Evolutionary conservation across 2,888 invertebrate genomes (phyloP).

Genomic region (Augochlorella aurata): DNA sequence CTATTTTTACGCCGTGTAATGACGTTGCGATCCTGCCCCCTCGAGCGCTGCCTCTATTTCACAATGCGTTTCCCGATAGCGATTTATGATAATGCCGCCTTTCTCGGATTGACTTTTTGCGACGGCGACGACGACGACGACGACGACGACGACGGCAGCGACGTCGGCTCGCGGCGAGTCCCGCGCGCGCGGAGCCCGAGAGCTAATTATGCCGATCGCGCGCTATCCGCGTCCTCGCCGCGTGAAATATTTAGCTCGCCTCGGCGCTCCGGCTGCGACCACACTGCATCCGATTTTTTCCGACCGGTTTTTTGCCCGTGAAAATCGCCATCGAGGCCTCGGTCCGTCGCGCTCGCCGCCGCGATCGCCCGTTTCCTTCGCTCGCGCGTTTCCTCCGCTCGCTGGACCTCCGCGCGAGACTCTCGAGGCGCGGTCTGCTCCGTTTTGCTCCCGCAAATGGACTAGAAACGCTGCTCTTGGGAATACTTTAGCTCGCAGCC

Average conservation of each 20-base stretch:
- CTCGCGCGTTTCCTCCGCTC: too few relatives aligned
- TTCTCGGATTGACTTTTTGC: constrained; percentile 45
- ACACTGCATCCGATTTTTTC: constrained; percentile 27
- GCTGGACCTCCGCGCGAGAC: background rate
- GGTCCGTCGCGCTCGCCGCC: background rate
- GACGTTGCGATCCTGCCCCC: constrained; percentile 34
- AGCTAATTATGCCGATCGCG: constrained; percentile 45
- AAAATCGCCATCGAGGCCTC: constrained; percentile 1
- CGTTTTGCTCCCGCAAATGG: background rate
- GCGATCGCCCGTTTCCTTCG: too few relatives aligned
- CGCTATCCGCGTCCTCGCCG: constrained; percentile 45
- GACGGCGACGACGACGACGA: too few relatives aligned
- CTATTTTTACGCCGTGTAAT: constrained; percentile 26
- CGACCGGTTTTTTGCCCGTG: constrained; percentile 20
- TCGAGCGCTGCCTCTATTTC: constrained; percentile 22
- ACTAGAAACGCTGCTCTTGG: background rate
- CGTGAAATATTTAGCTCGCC: constrained; percentile 50
- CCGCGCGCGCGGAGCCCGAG: background rate
- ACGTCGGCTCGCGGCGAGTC: too few relatives aligned
- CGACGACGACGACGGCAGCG: too few relatives aligned
- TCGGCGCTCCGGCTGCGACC: background rate
- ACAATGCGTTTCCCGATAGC: constrained; percentile 27
- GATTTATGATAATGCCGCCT: constrained; percentile 48
- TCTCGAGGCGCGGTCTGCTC: background rate
- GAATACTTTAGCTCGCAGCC: background rate